Conservation (phyloP, 2,888 invertebrate species). For the Sminthurinus aureus region DNA sequence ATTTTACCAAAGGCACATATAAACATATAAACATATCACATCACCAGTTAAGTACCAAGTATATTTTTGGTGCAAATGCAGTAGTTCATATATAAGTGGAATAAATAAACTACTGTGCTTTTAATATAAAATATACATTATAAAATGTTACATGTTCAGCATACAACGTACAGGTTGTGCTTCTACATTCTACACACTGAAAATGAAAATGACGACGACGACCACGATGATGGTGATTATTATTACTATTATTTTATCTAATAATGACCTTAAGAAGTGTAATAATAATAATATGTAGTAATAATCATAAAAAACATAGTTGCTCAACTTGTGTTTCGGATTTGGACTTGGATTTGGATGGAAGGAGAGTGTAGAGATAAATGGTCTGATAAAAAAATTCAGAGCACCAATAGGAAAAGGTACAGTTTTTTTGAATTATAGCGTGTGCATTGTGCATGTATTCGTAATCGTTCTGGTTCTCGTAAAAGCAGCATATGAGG, state of each 20-base stretch:
- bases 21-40: no score
- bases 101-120: no score
- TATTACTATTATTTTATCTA: slow-evolving; percentile 17
- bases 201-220: neutral
- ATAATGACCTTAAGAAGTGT: slow-evolving; percentile 23
- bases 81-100: neutral
- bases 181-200: neutral
- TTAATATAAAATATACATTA: no score
- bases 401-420: slow-evolving; percentile 31
- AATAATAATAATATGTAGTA: slow-evolving; percentile 1
- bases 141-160: no score
- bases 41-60: neutral
- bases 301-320: neutral
- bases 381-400: slow-evolving; percentile 32
- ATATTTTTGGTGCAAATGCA: neutral
- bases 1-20: no score
- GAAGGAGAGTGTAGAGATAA: slow-evolving; percentile 27
- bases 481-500: slow-evolving; percentile 22
- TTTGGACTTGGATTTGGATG: neutral
- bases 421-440: slow-evolving; percentile 26
- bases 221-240: neutral
- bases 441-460: slow-evolving; percentile 22
- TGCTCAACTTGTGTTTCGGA: neutral
- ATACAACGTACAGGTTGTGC: neutral
- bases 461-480: neutral